Percentiles rank a stretch among this genome's conserved stretches.
Conservation (phyloP, 1,140 invertebrate species). For the Lutraria rhynchaena region DNA sequence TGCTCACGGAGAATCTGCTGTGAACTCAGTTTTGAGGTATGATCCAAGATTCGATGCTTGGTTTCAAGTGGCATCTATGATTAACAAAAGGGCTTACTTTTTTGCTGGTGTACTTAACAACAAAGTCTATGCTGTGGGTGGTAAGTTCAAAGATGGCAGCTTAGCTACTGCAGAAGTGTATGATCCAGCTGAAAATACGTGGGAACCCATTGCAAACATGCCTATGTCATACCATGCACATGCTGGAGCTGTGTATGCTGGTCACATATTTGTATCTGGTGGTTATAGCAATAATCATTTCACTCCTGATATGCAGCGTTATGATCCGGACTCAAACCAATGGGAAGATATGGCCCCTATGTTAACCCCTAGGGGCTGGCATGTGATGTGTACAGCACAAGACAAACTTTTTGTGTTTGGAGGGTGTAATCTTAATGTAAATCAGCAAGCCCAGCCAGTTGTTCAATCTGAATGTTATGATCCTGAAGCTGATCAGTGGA, state of each 20-base stretch:
- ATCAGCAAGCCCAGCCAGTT: conserved; percentile 88
- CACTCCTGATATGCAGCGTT: conserved; percentile 81
- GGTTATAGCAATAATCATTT: conserved; percentile 82
- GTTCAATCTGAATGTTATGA: conserved; percentile 89
- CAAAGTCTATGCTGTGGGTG: conserved; percentile 80
- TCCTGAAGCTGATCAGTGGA: conserved; percentile 86
- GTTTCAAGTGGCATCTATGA: conserved; percentile 80
- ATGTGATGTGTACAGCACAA: conserved; percentile 83
- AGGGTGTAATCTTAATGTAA: conserved; percentile 85
- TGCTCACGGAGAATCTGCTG: conserved; percentile 82
- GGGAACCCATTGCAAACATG: conserved; percentile 80
- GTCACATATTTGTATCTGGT: conserved; percentile 81
- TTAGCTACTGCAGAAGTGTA: conserved; percentile 80
- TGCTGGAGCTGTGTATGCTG: conserved; percentile 80
- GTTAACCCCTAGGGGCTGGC: conserved; percentile 82
- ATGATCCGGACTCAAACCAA: conserved; percentile 78
- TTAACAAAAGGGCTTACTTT: conserved; percentile 82
- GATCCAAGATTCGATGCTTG: conserved; percentile 81
- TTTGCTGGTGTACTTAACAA: conserved; percentile 80
- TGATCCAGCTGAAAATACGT: conserved; percentile 79
- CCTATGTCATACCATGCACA: conserved; percentile 82
- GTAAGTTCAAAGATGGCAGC: conserved; percentile 82
- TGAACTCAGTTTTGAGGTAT: conserved; percentile 80
- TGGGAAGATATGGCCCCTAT: conserved; percentile 82
- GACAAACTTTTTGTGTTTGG: conserved; percentile 90